These are phyloP conservation scores for Capitulum mitella DNA, from an alignment of 2,888 invertebrate genomes.

Conservation along the genomic window DNA sequence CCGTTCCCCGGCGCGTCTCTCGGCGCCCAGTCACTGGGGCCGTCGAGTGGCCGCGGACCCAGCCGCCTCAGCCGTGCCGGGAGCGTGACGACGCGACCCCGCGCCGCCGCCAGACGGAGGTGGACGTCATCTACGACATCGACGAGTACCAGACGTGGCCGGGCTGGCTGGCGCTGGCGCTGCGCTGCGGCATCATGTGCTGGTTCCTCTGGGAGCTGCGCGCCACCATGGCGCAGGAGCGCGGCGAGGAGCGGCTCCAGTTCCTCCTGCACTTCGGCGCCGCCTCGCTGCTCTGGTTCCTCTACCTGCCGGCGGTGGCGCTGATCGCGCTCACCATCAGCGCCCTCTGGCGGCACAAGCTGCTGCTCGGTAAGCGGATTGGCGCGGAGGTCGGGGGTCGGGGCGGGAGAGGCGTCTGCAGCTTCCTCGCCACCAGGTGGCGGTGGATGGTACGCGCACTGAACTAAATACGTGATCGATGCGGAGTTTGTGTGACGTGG, in stretches of 20 bases:
- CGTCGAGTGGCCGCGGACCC: no score
- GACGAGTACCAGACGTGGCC: conserved; percentile 98
- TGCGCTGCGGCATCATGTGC: conserved; percentile 74
- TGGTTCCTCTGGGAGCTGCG: conserved; percentile 74
- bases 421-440: no score
- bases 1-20: no score
- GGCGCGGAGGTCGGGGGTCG: neutral
- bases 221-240: conserved; percentile 70
- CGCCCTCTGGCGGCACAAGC: conserved; percentile 90
- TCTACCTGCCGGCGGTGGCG: conserved; percentile 89
- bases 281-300: conserved; percentile 96
- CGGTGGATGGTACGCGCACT: neutral
- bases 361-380: conserved; percentile 66
- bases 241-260: conserved; percentile 79
- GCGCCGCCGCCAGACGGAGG: conserved; percentile 80
- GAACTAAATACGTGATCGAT: no score
- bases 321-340: conserved; percentile 87
- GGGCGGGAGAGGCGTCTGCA: no score
- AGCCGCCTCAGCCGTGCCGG: no score
- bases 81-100: no score
- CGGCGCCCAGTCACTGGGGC: no score
- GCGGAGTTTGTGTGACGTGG: no score
- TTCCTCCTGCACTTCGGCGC: conserved; percentile 92
- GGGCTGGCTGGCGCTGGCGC: conserved; percentile 83
- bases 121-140: conserved; percentile 90